Percentiles rank a stretch among this genome's conserved stretches.
phyloP scores from a whole-genome alignment of 2,888 invertebrate genomes.

The Drosophila merina region DNA sequence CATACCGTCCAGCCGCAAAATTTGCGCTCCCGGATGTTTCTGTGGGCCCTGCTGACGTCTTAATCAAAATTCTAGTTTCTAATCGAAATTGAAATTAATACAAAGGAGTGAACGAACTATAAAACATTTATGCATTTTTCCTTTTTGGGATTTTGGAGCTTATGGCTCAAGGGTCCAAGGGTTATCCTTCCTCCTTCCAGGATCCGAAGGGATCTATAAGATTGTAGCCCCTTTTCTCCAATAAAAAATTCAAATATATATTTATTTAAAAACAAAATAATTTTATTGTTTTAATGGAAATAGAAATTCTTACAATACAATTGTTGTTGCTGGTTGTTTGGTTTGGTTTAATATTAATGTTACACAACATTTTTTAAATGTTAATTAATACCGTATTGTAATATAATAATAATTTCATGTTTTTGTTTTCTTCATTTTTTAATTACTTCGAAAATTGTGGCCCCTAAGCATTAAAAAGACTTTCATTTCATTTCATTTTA shows the following conservation, averaged over 20 bases:
- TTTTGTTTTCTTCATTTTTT: conserved; percentile 62
- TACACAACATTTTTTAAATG: conserved; percentile 77
- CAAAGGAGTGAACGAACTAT: no score
- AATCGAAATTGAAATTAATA: no score
- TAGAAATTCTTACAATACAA: conserved; percentile 77
- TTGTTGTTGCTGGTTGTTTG: conserved; percentile 62
- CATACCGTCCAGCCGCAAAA: not conserved
- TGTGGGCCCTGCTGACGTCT: not conserved
- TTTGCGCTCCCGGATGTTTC: not conserved
- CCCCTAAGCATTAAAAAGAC: conserved; percentile 83
- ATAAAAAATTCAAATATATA: not conserved
- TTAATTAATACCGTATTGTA: conserved; percentile 79
- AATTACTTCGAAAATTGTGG: conserved; percentile 81
- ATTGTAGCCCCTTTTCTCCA: not conserved
- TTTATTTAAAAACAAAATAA: conserved; percentile 71
- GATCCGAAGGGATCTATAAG: no score
- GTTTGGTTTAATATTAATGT: conserved; percentile 69
- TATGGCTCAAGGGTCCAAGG: no score
- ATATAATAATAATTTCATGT: conserved; percentile 72
- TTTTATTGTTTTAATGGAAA: conserved; percentile 73
- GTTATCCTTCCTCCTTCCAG: no score
- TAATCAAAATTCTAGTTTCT: no score
- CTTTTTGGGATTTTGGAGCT: no score
- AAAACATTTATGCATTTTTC: no score
- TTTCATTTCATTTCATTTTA: conserved; percentile 68